Evolutionary conservation across 2,888 invertebrate genomes (phyloP), one percentile per base, ranked within the genome.

Genomic region (Microchrysa polita): DNA sequence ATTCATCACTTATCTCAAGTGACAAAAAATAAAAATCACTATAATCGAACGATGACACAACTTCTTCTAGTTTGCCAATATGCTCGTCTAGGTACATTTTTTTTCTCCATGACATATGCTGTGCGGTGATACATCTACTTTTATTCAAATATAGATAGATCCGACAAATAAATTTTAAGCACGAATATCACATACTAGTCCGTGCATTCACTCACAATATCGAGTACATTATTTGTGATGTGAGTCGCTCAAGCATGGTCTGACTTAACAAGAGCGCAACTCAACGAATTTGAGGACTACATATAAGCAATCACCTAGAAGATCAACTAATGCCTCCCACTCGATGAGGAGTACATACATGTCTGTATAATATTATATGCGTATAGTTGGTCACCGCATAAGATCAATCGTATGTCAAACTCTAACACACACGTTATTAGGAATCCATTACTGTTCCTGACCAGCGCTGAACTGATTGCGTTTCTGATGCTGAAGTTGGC

Each of bases 41-140:
- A 34, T 61, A 61, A 61, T 61, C 61, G 61, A 61, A n/a, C 40
- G 61, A 61, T 61, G 61, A 61, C 61, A 61, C 61, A 16, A 18
- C 42, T n/a, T 59, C 27, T n/a, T 59, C 27, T 40, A 34, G 16
- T 10, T 61, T 40, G 7, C 34, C 42, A 40, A n/a, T 40, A 14
- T 52, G 12, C 12, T n/a, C 12, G 4, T n/a, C 52, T 44, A 44
- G 12, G 2, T 34, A 2, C 27, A 34, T 34, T 34, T 34, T 34
- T 34, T 34, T 34, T 7, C 27, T 34, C 7, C 27, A n/a, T n/a
- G 27, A 34, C 27, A n/a, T n/a, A n/a, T 34, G 27, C 2, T 5
- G 7, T 34, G 27, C 27, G 27, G 52, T 52, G 52, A 52, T 52
- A 14, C 52, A 52, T 52, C 52, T 52, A 52, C 52, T 52, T 16